Base-by-base conservation (phyloP, 2,888 invertebrate species). In the Heliconius erato region DNA sequence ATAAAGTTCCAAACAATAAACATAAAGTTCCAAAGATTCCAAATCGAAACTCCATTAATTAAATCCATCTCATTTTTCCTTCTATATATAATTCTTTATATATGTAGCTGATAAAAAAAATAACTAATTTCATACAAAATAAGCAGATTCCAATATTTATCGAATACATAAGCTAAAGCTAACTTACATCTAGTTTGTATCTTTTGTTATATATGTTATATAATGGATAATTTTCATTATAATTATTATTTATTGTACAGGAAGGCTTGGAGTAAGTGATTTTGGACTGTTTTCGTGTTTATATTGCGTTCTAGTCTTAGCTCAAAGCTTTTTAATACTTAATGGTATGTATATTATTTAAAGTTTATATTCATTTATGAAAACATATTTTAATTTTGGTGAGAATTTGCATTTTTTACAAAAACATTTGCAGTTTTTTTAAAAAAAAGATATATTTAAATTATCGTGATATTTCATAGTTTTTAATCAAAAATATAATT, bases 101-200 rank as follows among this genome's bases (percentile, higher is more conserved):
- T 76, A 76, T 59, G n/a, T 63, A n/a, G 63, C n/a, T 54, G 54
- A 54, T 67, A 44, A 72, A 16, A 35, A 67, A 78, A 78, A 44
- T 49, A 68, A 68, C 67, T 23, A 28, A 78, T 67, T 44, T 78
- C 23, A 16, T n/a, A 76, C 1, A 63, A 76, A 35, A 63, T 23
- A 76, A 44, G 28, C 44, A 81, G 63, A 71, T 77, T 81, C 63
- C 6, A 59, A 49, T 35, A 59, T 2, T 54, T 28, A 67, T 11
- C 65, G 28, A 78, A 78, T 65, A 78, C 26, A 77, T 68, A 71
- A 71, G 63, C 65, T 71, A 44, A 77, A 63, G 71, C 77, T 81
- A 79, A 76, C 69, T 81, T 81, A 81, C 68, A 59, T 28, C 74
- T 76, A 76, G 69, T 54, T 81, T 81, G 74, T 80, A 80, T 80